A percentile compares a stretch with the other conserved stretches of the same genome.
Conservation (phyloP, 1,140 invertebrate species). For the Scaptomyza montana region DNA sequence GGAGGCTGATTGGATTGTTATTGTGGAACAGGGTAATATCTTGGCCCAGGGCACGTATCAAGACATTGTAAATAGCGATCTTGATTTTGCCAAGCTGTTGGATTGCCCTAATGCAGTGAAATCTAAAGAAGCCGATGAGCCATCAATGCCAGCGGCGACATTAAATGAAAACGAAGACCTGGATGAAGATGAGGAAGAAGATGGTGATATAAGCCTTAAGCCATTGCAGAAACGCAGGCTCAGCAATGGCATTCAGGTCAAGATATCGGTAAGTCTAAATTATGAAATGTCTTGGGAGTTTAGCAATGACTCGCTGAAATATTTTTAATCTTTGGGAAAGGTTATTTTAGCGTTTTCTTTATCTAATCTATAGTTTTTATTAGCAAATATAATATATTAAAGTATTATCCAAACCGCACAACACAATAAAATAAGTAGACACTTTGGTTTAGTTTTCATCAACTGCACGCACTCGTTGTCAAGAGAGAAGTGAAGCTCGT, state of each 20-base stretch:
- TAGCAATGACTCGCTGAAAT: background rate
- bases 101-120: conserved; percentile 64
- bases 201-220: conserved; percentile 57
- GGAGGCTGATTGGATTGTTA: conserved; percentile 89
- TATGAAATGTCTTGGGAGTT: background rate
- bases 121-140: conserved; percentile 13
- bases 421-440: too few species aligned
- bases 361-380: too few species aligned
- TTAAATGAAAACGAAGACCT: conserved; percentile 29
- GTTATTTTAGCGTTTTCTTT: background rate
- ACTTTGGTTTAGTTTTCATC: too few species aligned
- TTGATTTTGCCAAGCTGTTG: conserved; percentile 86
- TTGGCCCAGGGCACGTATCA: conserved; percentile 86
- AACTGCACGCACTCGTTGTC: too few species aligned
- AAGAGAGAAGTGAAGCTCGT: too few species aligned
- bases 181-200: conserved; percentile 75
- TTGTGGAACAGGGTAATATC: conserved; percentile 88
- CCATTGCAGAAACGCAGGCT: conserved; percentile 40
- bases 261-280: conserved; percentile 51
- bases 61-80: conserved; percentile 84
- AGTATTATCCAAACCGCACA: too few species aligned
- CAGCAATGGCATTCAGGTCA: conserved; percentile 37
- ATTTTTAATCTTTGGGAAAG: conserved; percentile 1
- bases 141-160: conserved; percentile 8
- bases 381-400: too few species aligned